phyloP scores from a whole-genome alignment of 2,797 vertebrate genomes.

The Huso huso region DNA sequence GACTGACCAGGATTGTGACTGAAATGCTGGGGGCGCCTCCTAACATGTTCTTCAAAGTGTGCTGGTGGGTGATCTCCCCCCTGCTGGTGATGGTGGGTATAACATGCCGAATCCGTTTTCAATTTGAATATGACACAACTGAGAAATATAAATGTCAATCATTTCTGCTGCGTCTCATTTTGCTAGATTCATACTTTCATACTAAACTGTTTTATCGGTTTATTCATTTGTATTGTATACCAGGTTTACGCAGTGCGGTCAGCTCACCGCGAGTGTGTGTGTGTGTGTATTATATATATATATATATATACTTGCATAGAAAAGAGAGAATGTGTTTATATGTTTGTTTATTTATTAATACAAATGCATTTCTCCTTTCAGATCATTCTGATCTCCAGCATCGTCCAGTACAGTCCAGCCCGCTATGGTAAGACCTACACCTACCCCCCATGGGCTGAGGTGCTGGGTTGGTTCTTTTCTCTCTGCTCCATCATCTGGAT shows the following conservation, averaged over 20 bases:
- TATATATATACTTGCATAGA: too few relatives aligned
- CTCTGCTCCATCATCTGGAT: slow-evolving; percentile 60
- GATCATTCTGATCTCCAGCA: slow-evolving; percentile 53
- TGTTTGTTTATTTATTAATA: too few relatives aligned
- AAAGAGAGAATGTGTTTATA: too few relatives aligned
- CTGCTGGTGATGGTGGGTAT: slow-evolving; percentile 53
- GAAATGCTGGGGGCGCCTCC: slow-evolving; percentile 50
- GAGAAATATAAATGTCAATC: not conserved
- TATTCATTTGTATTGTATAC: too few relatives aligned
- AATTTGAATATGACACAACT: too few relatives aligned
- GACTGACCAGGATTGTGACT: slow-evolving; percentile 48
- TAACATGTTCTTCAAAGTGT: slow-evolving; percentile 53
- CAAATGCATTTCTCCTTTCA: slow-evolving; percentile 16
- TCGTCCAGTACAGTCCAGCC: slow-evolving; percentile 52
- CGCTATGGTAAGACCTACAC: slow-evolving; percentile 48
- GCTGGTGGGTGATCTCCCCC: slow-evolving; percentile 53
- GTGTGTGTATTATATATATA: too few relatives aligned
- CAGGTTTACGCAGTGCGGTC: too few relatives aligned
- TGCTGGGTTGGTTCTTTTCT: slow-evolving; percentile 52
- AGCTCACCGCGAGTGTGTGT: too few relatives aligned
- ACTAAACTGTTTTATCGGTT: too few relatives aligned
- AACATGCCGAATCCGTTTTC: too few relatives aligned
- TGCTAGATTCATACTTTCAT: too few relatives aligned
- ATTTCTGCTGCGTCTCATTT: not conserved
- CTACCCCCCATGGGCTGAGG: slow-evolving; percentile 58